Base-by-base conservation (phyloP, 23 tunicate species). In the Phallusia fumigata region DNA sequence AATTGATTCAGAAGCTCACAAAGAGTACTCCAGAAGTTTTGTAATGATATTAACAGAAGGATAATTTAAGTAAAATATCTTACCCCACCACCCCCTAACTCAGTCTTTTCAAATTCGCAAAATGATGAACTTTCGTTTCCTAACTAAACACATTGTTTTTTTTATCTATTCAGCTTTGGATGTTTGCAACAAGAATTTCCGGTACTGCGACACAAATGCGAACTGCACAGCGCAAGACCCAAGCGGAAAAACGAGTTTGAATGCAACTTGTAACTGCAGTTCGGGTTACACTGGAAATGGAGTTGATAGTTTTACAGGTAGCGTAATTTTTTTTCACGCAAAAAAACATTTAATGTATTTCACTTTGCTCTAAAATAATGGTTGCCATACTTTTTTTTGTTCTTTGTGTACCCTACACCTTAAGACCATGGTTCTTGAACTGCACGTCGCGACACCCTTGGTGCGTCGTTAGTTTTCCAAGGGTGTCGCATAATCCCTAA, bases 111-210 rank as follows among this genome's bases (percentile, higher is more conserved):
- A n/a, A n/a, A n/a, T n/a, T n/a, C n/a, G n/a, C n/a, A n/a, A n/a
- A n/a, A n/a, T n/a, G n/a, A n/a, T n/a, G n/a, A n/a, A n/a, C n/a
- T n/a, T n/a, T n/a, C n/a, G n/a, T n/a, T n/a, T n/a, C n/a, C n/a
- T n/a, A n/a, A n/a, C n/a, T n/a, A n/a, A 58, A 58, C 69, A 8
- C 28, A 6, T 21, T 24, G 28, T 13, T 6, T 58, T 58, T 58
- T 45, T 79, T 83, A 5, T 32, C 30, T 11, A 45, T 45, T 0
- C 81, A 84, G 87, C 81, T 8, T 76, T 76, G 30, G 76, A 84
- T 31, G 32, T 81, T 19, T 84, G 87, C 33, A 35, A 76, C 44
- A 28, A 76, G 36, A 75, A 40, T 16, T 84, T 36, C 11, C 44
- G n/a, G 13, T 84, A 53, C 53, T 84, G 87, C 79, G 81, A 76